A percentile compares a stretch with the other conserved stretches of the same genome.
Evolutionary conservation across 2,888 invertebrate genomes (phyloP).

Genomic region (Tethea ocularis): DNA sequence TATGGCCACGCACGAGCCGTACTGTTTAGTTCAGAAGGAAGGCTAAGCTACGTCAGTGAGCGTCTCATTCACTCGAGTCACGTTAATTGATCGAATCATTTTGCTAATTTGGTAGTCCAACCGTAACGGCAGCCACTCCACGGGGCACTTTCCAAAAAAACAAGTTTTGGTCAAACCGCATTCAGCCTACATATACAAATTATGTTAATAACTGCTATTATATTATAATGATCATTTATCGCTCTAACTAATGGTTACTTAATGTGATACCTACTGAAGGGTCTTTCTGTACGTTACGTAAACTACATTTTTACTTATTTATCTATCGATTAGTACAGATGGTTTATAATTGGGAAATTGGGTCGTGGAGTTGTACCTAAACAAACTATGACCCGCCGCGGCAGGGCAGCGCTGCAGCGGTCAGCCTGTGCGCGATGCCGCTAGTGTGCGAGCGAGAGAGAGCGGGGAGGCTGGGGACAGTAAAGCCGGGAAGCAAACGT

Average conservation of each 20-base stretch:
- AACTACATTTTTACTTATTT: no score
- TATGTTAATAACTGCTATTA: not conserved
- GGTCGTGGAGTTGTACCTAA: no score
- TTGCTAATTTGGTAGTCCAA: not conserved
- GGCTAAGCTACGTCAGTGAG: not conserved
- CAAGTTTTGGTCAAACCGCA: not conserved
- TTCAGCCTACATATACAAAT: not conserved
- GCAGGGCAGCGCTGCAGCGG: no score
- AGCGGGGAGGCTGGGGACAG: no score
- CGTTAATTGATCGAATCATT: not conserved
- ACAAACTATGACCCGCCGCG: no score
- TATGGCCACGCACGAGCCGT: not conserved
- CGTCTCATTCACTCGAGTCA: not conserved
- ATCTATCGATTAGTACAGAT: no score
- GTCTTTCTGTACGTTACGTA: no score
- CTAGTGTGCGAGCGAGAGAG: no score
- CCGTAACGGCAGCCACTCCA: not conserved
- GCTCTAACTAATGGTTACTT: not conserved
- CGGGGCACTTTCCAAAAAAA: conserved; percentile 9
- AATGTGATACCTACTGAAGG: no score
- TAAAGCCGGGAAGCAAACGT: no score
- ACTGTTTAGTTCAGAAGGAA: not conserved
- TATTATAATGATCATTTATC: not conserved
- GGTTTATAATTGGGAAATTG: no score
- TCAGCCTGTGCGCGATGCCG: no score